Conservation (phyloP, 2,797 vertebrate genomes). For the Epinephelus malabaricus region DNA sequence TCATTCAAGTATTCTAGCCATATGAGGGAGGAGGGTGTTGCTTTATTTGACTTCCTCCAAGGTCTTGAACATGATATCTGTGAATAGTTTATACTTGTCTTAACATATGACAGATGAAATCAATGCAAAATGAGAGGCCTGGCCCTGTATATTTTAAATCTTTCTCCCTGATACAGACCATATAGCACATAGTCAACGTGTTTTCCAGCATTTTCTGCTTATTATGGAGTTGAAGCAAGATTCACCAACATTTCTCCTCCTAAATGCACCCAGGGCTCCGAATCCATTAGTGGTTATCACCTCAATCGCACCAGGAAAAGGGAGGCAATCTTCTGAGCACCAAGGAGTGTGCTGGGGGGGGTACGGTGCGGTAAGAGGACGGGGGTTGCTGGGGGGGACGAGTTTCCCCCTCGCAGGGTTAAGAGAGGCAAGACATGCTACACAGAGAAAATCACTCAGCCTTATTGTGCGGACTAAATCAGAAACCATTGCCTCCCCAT, state of each 20-base stretch:
- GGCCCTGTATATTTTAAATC: not conserved
- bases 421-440: slow-evolving; percentile 58
- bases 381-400: not conserved
- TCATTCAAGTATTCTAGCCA: slow-evolving; percentile 11
- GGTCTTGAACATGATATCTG: not conserved
- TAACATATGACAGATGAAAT: not conserved
- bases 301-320: slow-evolving; percentile 53
- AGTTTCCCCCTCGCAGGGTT: slow-evolving; percentile 39
- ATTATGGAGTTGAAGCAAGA: slow-evolving; percentile 22
- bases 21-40: not conserved
- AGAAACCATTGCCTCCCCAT: slow-evolving; percentile 56
- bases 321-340: slow-evolving; percentile 59
- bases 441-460: slow-evolving; percentile 71
- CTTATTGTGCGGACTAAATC: slow-evolving; percentile 72
- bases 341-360: not conserved
- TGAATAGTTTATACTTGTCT: no score
- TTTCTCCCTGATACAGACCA: slow-evolving; percentile 11
- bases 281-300: slow-evolving; percentile 73
- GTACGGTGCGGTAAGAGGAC: not conserved
- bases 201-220: slow-evolving; percentile 22
- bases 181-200: slow-evolving; percentile 1
- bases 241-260: slow-evolving; percentile 36
- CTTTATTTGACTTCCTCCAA: not conserved
- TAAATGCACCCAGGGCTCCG: slow-evolving; percentile 52
- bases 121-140: no score